A percentile compares a stretch with the other conserved stretches of the same genome.
Evolutionary conservation across 2,113 vertebrate genomes (phyloP).

Genomic region (Silurus meridionalis): DNA sequence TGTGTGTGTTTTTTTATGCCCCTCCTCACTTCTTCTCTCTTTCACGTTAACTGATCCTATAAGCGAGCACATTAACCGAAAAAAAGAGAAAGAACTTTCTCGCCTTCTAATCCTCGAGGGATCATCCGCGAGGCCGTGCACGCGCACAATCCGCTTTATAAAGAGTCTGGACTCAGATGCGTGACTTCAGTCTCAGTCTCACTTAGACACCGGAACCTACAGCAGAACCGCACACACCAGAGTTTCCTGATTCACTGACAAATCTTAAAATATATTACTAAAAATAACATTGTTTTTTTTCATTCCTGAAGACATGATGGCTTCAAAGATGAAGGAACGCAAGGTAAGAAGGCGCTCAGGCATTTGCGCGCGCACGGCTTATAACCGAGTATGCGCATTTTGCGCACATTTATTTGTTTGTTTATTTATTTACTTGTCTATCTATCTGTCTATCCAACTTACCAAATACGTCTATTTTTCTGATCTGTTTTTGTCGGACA

Average conservation of each 20-base stretch:
- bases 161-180: slow-evolving; percentile 40
- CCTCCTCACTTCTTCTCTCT: slow-evolving; percentile 41
- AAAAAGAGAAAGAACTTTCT: slow-evolving; percentile 53
- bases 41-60: slow-evolving; percentile 84
- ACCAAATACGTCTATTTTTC: not conserved
- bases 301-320: slow-evolving; percentile 72
- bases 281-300: not conserved
- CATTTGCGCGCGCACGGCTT: slow-evolving; percentile 44
- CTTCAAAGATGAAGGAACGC: slow-evolving; percentile 88
- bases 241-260: not conserved
- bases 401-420: not conserved
- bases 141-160: slow-evolving; percentile 65
- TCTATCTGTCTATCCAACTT: not conserved
- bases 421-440: no score
- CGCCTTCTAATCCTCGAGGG: slow-evolving; percentile 87
- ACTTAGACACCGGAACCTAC: slow-evolving; percentile 54
- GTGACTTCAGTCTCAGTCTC: slow-evolving; percentile 60
- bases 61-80: slow-evolving; percentile 86
- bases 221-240: not conserved
- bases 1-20: no score
- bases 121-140: slow-evolving; percentile 81
- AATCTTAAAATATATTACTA: not conserved
- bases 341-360: slow-evolving; percentile 78
- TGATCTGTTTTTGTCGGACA: not conserved
- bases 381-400: not conserved